Evolutionary conservation across 2,797 vertebrate genomes (phyloP), one percentile per base, ranked within the genome.

Genomic region (Caiman crocodilus): DNA sequence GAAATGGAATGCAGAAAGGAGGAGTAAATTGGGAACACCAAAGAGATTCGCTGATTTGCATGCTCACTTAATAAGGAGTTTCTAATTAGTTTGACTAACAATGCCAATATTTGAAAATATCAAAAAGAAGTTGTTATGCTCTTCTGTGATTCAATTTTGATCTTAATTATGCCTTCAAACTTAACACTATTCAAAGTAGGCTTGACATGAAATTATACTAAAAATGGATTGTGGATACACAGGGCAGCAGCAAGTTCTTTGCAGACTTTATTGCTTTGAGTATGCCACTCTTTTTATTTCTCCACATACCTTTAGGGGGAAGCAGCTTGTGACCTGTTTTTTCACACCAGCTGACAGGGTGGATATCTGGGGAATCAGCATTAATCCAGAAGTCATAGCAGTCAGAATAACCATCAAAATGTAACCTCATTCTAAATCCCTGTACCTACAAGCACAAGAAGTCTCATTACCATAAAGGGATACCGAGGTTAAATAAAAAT

Each of bases 311-410:
- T 98, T 98, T 98, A 32, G 99, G 98, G 57, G 98, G 98, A 63
- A 98, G 98, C 79, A 99, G 97, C 92, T 98, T 98, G 88, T 97
- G 98, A 87, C 93, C 97, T 79, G 98, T 98, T 95, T 95, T 98
- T 93, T 98, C 97, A 96, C 98, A 99, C 98, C 99, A 99, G 81
- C 98, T 98, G 18, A 97, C 92, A 0, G 98, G 98, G 92, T 97
- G 97, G 91, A 99, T 98, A 82, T 98, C 97, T 42, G 98, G 93
- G n/a, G 98, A 99, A 93, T 99, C 98, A 7, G 98, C 98, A 50
- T 99, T 99, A 91, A 98, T 98, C 98, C 99, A 99, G 95, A 99
- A 99, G 97, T 99, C 98, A 58, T 99, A 99, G 97, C 98, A 98
- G 91, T 99, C 99, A 0, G 98, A 98, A 96, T 98, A 99, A 2